phyloP scores from a whole-genome alignment of 2,113 vertebrate species.

The Aviceda subcristata region DNA sequence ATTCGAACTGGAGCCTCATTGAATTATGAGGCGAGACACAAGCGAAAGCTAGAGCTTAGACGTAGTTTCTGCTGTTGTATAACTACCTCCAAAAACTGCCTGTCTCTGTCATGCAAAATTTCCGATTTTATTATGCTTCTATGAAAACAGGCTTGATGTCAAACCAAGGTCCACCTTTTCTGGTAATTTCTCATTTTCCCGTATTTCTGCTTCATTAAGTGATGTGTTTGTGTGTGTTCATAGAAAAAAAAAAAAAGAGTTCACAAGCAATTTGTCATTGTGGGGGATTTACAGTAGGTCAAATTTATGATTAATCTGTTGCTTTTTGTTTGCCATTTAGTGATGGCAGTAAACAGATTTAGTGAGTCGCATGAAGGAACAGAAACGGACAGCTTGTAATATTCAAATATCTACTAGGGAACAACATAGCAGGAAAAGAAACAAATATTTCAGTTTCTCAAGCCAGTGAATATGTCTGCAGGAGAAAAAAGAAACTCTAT shows the following conservation, averaged over 20 bases:
- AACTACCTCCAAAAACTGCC: not conserved
- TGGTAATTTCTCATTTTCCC: not conserved
- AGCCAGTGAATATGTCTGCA: not conserved
- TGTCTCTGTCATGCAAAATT: not conserved
- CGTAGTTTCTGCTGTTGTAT: not conserved
- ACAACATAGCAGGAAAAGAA: not conserved
- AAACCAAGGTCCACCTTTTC: not conserved
- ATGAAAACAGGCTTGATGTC: not conserved
- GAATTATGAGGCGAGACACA: not conserved
- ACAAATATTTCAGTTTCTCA: constrained; percentile 7
- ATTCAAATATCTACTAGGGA: not conserved
- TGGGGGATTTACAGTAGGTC: constrained; percentile 11
- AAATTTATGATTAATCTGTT: constrained; percentile 21
- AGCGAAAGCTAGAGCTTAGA: not conserved
- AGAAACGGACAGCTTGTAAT: not conserved
- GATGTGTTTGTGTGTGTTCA: not conserved
- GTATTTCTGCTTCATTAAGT: not conserved
- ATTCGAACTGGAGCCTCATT: not conserved
- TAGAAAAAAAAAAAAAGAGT: not conserved
- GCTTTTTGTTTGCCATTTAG: constrained; percentile 25
- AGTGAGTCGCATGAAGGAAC: not conserved
- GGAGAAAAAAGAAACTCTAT: not conserved
- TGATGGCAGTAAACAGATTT: constrained; percentile 2
- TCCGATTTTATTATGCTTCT: not conserved
- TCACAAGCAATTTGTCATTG: not conserved